Evolutionary conservation across 2,888 invertebrate genomes (phyloP).

Genomic region (Tinea pellionella): DNA sequence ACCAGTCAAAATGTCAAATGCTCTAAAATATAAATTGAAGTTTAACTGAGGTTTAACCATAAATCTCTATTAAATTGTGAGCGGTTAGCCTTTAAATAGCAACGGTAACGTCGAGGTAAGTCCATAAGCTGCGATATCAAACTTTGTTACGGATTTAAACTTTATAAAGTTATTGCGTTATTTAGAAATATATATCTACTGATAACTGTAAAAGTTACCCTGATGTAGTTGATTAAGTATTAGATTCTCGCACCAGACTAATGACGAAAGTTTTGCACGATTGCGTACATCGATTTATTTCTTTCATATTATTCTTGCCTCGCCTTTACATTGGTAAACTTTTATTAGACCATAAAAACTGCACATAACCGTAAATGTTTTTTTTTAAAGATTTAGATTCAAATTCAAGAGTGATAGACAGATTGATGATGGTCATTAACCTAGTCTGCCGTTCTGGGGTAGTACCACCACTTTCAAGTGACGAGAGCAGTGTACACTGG

Average conservation of each 20-base stretch:
- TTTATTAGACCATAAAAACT: too few relatives aligned
- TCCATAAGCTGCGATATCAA: background rate
- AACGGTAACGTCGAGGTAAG: background rate
- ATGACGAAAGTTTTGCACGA: background rate
- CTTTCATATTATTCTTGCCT: background rate
- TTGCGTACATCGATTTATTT: background rate
- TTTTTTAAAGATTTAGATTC: too few relatives aligned
- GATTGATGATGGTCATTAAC: too few relatives aligned
- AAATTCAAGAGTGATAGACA: too few relatives aligned
- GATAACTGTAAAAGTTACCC: background rate
- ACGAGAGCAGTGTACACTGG: too few relatives aligned
- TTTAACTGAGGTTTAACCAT: background rate
- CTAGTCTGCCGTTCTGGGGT: too few relatives aligned
- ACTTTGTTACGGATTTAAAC: background rate
- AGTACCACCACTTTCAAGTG: too few relatives aligned
- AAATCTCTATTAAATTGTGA: constrained; percentile 6
- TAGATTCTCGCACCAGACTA: background rate
- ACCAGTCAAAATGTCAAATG: background rate
- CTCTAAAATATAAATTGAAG: background rate
- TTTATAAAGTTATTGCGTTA: background rate
- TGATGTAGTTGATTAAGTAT: background rate
- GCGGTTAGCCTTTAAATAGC: background rate
- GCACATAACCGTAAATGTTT: too few relatives aligned
- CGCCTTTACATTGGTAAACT: background rate
- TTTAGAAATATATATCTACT: background rate